phyloP scores from a whole-genome alignment of 2,797 vertebrate genomes.

The Anas bahamensis region DNA sequence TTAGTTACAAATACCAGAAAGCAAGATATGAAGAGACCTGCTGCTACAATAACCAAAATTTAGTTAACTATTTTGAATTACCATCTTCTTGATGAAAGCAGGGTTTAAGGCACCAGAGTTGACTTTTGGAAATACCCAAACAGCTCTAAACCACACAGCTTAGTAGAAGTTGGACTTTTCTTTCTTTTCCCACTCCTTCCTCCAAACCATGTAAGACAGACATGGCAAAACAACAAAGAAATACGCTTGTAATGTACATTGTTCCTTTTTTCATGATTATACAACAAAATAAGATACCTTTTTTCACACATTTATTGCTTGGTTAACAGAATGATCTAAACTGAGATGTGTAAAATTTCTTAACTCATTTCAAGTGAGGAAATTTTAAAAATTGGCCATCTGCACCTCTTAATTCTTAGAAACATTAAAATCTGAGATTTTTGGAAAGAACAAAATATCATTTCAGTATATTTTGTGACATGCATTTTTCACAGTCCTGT shows the following conservation, averaged over 20 bases:
- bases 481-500: not conserved
- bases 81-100: not conserved
- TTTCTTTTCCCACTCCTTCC: not conserved
- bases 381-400: not conserved
- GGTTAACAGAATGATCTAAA: not conserved
- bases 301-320: not conserved
- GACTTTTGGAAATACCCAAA: not conserved
- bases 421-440: not conserved
- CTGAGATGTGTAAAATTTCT: not conserved
- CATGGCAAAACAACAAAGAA: not conserved
- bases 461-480: not conserved
- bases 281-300: slow-evolving; percentile 6
- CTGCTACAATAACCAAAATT: not conserved
- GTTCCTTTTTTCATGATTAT: slow-evolving; percentile 72
- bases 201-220: not conserved
- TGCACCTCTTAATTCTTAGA: not conserved
- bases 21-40: not conserved
- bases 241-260: slow-evolving; percentile 27
- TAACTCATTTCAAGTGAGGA: not conserved
- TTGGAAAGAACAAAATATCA: not conserved
- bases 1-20: not conserved
- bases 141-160: slow-evolving; percentile 1
- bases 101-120: not conserved
- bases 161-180: not conserved
- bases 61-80: slow-evolving; percentile 1